Percentiles rank a stretch among this genome's conserved stretches.
These are phyloP conservation scores for Triplophysa rosa DNA, from an alignment of 2,113 vertebrate genomes.

Conservation along the genomic window DNA sequence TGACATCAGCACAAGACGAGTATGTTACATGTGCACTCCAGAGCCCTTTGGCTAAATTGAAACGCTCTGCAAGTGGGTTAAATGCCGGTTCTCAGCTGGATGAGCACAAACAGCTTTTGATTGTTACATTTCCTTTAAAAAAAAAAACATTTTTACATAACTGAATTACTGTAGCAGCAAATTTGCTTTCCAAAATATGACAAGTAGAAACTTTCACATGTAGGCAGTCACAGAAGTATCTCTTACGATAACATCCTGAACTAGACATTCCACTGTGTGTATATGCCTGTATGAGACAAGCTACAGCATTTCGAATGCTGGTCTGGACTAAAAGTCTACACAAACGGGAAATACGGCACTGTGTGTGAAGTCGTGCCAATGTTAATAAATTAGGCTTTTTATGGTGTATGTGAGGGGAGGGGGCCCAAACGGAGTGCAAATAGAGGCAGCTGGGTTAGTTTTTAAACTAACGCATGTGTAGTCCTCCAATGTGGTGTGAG, in stretches of 20 bases:
- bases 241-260: constrained; percentile 51
- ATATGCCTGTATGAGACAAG: constrained; percentile 10
- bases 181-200: background rate
- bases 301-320: constrained; percentile 37
- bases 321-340: constrained; percentile 30
- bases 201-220: constrained; percentile 39
- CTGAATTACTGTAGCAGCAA: background rate
- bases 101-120: background rate
- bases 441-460: constrained; percentile 44
- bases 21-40: background rate
- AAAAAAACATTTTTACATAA: too few relatives aligned
- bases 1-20: background rate
- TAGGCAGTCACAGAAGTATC: constrained; percentile 49
- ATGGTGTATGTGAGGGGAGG: constrained; percentile 13
- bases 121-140: too few relatives aligned
- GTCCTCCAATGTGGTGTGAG: background rate
- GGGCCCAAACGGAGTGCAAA: constrained; percentile 9
- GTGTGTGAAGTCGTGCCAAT: constrained; percentile 51
- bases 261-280: constrained; percentile 38
- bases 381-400: constrained; percentile 46
- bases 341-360: constrained; percentile 25
- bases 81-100: constrained; percentile 17
- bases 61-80: constrained; percentile 14
- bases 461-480: constrained; percentile 17
- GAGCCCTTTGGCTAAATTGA: constrained; percentile 10